Evolutionary conservation across 1,140 invertebrate genomes (phyloP), one percentile per base, ranked within the genome.

Genomic region (Aphis craccivora): DNA sequence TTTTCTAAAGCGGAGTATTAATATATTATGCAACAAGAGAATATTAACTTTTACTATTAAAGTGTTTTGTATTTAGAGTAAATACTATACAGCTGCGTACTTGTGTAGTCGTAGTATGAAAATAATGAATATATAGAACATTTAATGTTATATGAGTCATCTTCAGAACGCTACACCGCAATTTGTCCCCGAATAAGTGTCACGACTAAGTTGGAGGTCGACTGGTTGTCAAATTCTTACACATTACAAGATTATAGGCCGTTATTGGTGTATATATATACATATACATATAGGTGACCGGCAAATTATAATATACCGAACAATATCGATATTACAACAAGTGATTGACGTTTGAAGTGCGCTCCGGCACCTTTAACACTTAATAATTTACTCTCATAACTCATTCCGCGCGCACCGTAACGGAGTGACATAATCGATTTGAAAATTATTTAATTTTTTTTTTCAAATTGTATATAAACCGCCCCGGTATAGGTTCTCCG

Each of bases 391-490:
- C 60, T 60, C 25, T 67, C 30, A 76, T 76, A 76, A n/a, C 60
- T 76, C 30, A 67, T 67, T 67, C 60, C 60, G 0, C 8, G 0
- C 8, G 14, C 30, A 76, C 60, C 60, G 60, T 76, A 18, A 76
- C 60, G 60, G n/a, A 76, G n/a, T n/a, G 60, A 76, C n/a, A 76
- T 76, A 76, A 76, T 76, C 60, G 60, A 76, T 76, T 76, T 76
- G 30, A 76, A n/a, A n/a, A 60, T 60, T 30, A 9, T 30, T 60
- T n/a, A n/a, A 18, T 18, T n/a, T n/a, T 60, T 55, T 55, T 60
- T 60, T 60, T 67, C 14, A 14, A 76, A n/a, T 18, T n/a, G 11
- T n/a, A 9, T 0, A 30, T 67, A 14, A 18, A 67, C 55, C 30
- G 11, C 60, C 25, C 48, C 2, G 60, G 6, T 76, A 67, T 60